Evolutionary conservation across 2,113 vertebrate species (phyloP), one percentile per base, ranked within the genome.

Genomic region (Scortum barcoo): DNA sequence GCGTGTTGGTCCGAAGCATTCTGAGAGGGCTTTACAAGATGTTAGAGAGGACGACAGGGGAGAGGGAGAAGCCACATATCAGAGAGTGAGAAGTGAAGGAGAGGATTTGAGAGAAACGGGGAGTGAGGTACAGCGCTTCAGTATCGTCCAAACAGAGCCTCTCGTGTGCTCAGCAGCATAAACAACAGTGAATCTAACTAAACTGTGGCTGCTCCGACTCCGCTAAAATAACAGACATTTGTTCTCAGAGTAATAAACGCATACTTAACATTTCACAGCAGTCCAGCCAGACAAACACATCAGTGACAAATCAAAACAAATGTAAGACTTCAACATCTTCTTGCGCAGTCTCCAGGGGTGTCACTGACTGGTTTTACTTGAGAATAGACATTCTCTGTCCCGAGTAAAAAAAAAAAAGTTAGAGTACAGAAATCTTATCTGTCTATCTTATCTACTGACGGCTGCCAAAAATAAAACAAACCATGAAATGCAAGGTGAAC

Each of bases 11-110:
- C 42, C 28, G 22, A 85, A 76, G 53, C 42, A 67, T 60, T 81
- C 81, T 56, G 56, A 84, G 67, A 88, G 26, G 76, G 36, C 66
- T 90, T 87, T 87, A 87, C 63, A 72, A 85, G 91, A 88, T 76
- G 61, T 71, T 69, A 53, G 42, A 71, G 81, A 75, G 56, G 73
- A 81, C 79, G 79, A 63, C 30, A 79, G 58, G 19, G 19, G 62
- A 70, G 38, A 72, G 38, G 48, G 26, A 30, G 26, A 60, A 70
- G 53, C 11, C 4, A 71, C 30, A 67, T 54, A 70, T 68, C 16
- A 9, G 51, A 38, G 68, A 24, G 79, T 72, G 62, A 78, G 51
- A 62, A 74, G 28, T 24, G 20, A 74, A 63, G 38, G 22, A 71
- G 67, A 77, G n/a, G 57, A 51, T 10, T 48, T 19, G 62, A 74